phyloP scores from a whole-genome alignment of 2,888 invertebrate genomes.

The Athalia rosae region DNA sequence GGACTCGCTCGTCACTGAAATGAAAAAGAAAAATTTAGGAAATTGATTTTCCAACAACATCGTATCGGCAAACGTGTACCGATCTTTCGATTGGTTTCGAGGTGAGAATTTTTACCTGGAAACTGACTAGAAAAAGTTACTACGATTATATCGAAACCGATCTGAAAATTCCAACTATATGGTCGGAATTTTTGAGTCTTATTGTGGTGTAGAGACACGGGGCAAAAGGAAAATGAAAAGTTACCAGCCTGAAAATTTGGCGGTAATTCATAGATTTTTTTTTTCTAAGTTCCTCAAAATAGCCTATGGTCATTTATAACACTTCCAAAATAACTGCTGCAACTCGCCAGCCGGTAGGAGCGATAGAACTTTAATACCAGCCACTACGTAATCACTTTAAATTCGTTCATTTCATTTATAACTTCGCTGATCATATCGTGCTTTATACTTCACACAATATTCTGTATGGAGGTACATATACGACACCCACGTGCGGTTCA shows the following conservation, averaged over 20 bases:
- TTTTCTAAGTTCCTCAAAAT: not conserved
- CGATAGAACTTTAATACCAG: not conserved
- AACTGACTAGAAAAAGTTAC: no score
- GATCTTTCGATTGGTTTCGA: not conserved
- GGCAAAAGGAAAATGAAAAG: no score
- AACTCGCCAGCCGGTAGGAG: no score
- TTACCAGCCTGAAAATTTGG: no score
- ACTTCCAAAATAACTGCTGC: slow-evolving; percentile 25
- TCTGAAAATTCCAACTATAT: no score
- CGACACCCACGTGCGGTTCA: not conserved
- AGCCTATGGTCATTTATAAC: slow-evolving; percentile 12
- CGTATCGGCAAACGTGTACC: no score
- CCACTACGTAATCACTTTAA: slow-evolving; percentile 25
- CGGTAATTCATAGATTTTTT: slow-evolving; percentile 2
- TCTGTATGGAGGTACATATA: not conserved
- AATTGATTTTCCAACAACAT: not conserved
- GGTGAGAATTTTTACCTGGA: no score
- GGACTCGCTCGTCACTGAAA: slow-evolving; percentile 78
- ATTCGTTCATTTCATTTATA: slow-evolving; percentile 41
- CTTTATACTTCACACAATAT: not conserved
- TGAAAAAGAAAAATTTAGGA: slow-evolving; percentile 5
- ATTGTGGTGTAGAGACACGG: no score
- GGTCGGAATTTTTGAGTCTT: no score
- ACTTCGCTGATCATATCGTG: slow-evolving; percentile 6
- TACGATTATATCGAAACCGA: no score